Evolutionary conservation across 2,888 invertebrate species (phyloP), one percentile per base, ranked within the genome.

Genomic region (Heliconius sara): DNA sequence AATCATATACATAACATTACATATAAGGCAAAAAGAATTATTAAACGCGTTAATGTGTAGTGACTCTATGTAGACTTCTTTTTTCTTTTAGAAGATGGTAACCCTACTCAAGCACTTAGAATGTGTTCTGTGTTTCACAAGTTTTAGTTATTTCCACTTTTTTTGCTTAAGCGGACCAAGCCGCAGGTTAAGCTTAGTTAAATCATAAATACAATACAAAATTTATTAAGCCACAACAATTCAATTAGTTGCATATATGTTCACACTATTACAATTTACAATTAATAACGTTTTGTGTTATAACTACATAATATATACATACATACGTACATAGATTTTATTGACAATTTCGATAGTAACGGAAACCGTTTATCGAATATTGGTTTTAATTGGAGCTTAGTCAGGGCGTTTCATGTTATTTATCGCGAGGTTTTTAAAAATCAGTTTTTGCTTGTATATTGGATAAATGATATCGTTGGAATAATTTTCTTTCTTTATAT

Each of bases 201-300:
- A 25, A 25, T 25, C 12, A 13, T 13, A 65, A 27, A 65, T 65
- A 65, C 65, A 13, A 27, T 27, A 16, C 27, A 68, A 34, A 43
- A n/a, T 68, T 12, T 12, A 68, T 39, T 19, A 43, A 70, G 1
- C 47, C 70, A 19, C n/a, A 70, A 25, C 2, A 47, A 25, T 70
- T 16, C 43, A 70, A 70, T 70, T 27, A 43, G 25, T 70, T 47
- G 25, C 70, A 25, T 16, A 3, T 70, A 27, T 52, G 52, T 52
- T 52, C 27, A 70, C 43, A 39, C 25, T 39, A 70, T 43, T 70
- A 39, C 13, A 47, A 39, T 70, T 70, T 70, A 43, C 19, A 7
- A 70, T 43, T 25, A 70, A 70, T 70, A 47, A 70, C n/a, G 70
- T 22, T 47, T 70, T 2, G 19, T 19, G 47, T 70, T 43, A 47